Percentiles rank a stretch among this genome's conserved stretches.
phyloP scores from a whole-genome alignment of 2,888 invertebrate genomes.

The Amphipyra berbera region DNA sequence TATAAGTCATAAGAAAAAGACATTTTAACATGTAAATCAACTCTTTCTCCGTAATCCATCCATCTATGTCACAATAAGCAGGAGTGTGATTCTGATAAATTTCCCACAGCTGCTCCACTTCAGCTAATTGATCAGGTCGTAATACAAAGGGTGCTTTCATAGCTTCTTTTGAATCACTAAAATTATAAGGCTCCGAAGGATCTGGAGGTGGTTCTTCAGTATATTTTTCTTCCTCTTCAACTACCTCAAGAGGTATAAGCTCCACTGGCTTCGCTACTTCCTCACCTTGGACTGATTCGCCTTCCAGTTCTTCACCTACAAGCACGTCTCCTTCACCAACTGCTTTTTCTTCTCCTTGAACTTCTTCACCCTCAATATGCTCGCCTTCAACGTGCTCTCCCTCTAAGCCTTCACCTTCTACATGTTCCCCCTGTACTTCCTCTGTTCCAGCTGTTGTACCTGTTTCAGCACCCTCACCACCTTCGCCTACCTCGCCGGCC shows the following conservation, averaged over 20 bases:
- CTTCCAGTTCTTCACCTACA: conserved; percentile 61
- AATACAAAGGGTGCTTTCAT: conserved; percentile 76
- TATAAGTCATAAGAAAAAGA: conserved; percentile 79
- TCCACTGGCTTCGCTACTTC: conserved; percentile 55
- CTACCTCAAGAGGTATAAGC: conserved; percentile 57
- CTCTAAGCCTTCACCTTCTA: background rate
- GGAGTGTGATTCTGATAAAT: conserved; percentile 82
- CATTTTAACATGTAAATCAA: conserved; percentile 81
- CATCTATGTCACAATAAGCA: conserved; percentile 79
- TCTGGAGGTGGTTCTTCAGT: conserved; percentile 80
- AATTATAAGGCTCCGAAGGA: conserved; percentile 81
- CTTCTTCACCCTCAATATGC: conserved; percentile 26
- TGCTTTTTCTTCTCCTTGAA: conserved; percentile 21
- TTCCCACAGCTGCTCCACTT: conserved; percentile 83
- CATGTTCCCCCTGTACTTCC: conserved; percentile 26
- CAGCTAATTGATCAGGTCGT: conserved; percentile 80
- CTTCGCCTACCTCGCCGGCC: conserved; percentile 26
- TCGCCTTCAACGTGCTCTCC: conserved; percentile 27
- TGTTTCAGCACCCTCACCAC: conserved; percentile 6
- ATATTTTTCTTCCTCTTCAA: conserved; percentile 76
- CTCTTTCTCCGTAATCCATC: conserved; percentile 82
- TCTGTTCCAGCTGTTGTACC: conserved; percentile 40
- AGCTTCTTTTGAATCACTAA: conserved; percentile 80
- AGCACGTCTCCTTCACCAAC: conserved; percentile 52
- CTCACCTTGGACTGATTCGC: conserved; percentile 64